Evolutionary conservation across 2,113 vertebrate species (phyloP).

Genomic region (Urocolius indicus): DNA sequence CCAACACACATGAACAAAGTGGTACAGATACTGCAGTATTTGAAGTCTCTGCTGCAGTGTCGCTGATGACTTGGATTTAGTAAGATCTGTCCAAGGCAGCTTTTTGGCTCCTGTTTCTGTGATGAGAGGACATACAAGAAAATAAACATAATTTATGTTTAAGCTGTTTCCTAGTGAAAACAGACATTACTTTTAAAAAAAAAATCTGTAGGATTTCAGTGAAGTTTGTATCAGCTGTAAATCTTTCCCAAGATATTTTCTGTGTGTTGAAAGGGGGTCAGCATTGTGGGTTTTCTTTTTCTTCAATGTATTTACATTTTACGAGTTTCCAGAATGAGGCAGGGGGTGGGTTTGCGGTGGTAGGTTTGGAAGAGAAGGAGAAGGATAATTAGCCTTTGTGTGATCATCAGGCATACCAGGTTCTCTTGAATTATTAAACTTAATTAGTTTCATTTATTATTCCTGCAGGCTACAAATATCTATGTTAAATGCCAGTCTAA

Average conservation of each 20-base stretch:
- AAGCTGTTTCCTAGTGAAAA: not conserved
- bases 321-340: not conserved
- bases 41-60: not conserved
- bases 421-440: conserved; percentile 75
- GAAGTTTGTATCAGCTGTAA: not conserved
- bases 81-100: not conserved
- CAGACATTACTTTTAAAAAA: not conserved
- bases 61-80: not conserved
- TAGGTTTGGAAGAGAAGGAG: not conserved
- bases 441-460: conserved; percentile 77
- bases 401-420: conserved; percentile 56
- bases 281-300: not conserved
- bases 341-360: not conserved
- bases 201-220: not conserved
- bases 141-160: not conserved
- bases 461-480: conserved; percentile 68
- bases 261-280: not conserved
- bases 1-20: not conserved
- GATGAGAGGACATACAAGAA: not conserved
- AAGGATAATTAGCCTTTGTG: conserved; percentile 65
- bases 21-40: not conserved
- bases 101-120: not conserved
- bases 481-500: conserved; percentile 64
- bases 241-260: not conserved
- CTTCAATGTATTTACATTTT: conserved; percentile 37